Conservation (phyloP, 35 echinoderm and acorn worm genomes). For the Heliocidaris erythrogramma region DNA sequence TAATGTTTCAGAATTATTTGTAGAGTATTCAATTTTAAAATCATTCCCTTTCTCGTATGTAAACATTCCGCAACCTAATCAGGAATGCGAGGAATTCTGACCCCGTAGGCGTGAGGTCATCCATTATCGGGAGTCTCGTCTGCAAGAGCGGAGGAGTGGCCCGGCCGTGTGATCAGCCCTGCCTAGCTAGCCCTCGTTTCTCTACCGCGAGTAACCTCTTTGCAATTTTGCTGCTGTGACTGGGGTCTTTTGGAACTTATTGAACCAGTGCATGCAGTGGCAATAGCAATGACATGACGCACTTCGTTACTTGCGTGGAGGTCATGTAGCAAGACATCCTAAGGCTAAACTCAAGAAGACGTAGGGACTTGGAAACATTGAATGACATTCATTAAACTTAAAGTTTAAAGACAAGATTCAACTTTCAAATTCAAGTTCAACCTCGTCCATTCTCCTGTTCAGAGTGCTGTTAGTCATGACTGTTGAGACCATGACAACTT, state of each 20-base stretch:
- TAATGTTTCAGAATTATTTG: background rate
- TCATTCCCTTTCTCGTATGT: background rate
- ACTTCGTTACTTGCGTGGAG: too few relatives aligned
- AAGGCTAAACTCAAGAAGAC: too few relatives aligned
- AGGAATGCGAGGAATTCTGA: conserved; percentile 46
- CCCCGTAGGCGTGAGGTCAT: conserved; percentile 46
- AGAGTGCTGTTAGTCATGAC: too few relatives aligned
- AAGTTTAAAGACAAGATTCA: too few relatives aligned
- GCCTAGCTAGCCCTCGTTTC: background rate
- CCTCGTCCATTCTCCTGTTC: too few relatives aligned
- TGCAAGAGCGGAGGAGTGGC: background rate
- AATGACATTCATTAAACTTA: too few relatives aligned
- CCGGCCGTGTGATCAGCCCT: background rate
- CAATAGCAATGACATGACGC: too few relatives aligned
- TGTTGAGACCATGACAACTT: too few relatives aligned
- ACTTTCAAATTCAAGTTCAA: too few relatives aligned
- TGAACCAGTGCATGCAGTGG: too few relatives aligned
- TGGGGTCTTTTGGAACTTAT: background rate
- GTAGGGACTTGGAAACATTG: too few relatives aligned
- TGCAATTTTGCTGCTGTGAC: background rate
- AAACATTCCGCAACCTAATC: conserved; percentile 42
- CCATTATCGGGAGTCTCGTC: conserved; percentile 1
- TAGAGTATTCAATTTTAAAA: background rate
- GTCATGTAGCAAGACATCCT: too few relatives aligned
- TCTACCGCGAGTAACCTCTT: background rate